Evolutionary conservation across 1,140 invertebrate species (phyloP).

Genomic region (Dreissena polymorpha): DNA sequence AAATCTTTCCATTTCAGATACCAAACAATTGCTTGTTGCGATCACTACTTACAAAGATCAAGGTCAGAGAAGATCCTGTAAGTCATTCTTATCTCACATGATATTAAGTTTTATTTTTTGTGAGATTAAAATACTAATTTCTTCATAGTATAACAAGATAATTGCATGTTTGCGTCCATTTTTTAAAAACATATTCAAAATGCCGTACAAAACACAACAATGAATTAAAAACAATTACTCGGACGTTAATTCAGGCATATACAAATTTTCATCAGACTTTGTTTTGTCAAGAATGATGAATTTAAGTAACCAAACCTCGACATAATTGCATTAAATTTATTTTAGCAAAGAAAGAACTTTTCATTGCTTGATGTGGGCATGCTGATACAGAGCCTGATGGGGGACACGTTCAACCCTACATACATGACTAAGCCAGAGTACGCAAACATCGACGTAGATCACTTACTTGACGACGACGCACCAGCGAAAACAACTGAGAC

Average conservation of each 20-base stretch:
- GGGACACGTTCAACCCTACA: slow-evolving; percentile 73
- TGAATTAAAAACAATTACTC: too few species aligned
- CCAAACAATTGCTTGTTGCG: slow-evolving; percentile 48
- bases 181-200: too few species aligned
- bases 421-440: slow-evolving; percentile 64
- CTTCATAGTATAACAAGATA: too few species aligned
- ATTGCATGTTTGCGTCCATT: too few species aligned
- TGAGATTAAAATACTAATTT: too few species aligned
- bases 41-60: slow-evolving; percentile 27
- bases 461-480: slow-evolving; percentile 24
- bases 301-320: too few species aligned
- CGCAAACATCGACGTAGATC: slow-evolving; percentile 42
- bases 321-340: background rate
- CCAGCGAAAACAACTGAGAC: background rate
- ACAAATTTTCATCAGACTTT: too few species aligned
- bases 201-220: too few species aligned
- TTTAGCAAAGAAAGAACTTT: slow-evolving; percentile 56
- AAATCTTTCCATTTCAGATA: slow-evolving; percentile 55
- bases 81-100: background rate
- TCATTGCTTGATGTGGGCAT: slow-evolving; percentile 69
- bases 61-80: background rate
- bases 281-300: too few species aligned
- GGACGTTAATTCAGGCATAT: too few species aligned
- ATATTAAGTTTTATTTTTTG: too few species aligned
- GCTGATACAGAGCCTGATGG: slow-evolving; percentile 73